Evolutionary conservation across 2,888 invertebrate species (phyloP).

Genomic region (Magallana nippona): DNA sequence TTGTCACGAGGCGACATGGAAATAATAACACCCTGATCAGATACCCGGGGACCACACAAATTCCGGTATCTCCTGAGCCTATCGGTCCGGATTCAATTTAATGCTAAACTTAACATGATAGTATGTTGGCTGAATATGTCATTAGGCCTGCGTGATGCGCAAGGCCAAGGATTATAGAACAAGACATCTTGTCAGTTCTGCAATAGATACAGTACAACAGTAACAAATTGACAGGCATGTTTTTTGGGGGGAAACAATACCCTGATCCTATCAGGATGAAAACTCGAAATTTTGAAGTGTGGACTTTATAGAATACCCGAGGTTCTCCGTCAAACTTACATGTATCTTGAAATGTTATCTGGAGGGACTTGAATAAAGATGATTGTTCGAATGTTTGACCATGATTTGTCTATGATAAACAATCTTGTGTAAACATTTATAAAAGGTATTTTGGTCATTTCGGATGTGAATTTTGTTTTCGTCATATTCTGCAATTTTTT

Average conservation of each 20-base stretch:
- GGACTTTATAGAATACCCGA: not conserved
- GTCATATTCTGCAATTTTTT: too few species aligned
- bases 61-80: slow-evolving; percentile 17
- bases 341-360: not conserved
- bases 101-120: slow-evolving; percentile 37
- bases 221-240: slow-evolving; percentile 21
- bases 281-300: slow-evolving; percentile 9
- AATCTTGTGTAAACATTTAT: too few species aligned
- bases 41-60: slow-evolving; percentile 40
- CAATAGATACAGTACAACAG: not conserved
- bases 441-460: too few species aligned
- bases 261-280: not conserved
- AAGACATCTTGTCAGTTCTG: slow-evolving; percentile 15
- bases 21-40: slow-evolving; percentile 4
- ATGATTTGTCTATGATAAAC: too few species aligned
- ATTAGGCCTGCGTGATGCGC: not conserved
- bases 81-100: slow-evolving; percentile 37
- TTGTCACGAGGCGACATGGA: slow-evolving; percentile 29
- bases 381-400: too few species aligned
- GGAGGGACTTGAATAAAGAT: too few species aligned
- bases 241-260: not conserved
- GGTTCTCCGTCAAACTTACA: not conserved
- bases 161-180: not conserved
- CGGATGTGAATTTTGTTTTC: too few species aligned
- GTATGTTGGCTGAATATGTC: not conserved